These are phyloP conservation scores for Chaenogobius annularis DNA, from an alignment of 2,113 vertebrate genomes.

Conservation along the genomic window DNA sequence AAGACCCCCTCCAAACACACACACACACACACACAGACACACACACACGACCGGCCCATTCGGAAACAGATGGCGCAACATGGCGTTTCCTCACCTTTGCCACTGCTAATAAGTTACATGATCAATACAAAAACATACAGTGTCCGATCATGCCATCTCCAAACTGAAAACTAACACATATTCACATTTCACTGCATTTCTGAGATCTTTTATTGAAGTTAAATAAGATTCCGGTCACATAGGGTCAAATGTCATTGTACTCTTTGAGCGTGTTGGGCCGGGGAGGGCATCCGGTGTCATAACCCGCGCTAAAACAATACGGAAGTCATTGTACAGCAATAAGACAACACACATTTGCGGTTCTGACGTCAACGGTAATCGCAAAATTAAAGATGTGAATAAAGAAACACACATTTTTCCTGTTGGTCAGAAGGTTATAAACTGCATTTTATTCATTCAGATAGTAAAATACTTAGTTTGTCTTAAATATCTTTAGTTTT, in stretches of 20 bases:
- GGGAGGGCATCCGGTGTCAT: background rate
- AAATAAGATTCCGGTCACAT: background rate
- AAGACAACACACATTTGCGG: background rate
- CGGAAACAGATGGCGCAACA: slow-evolving; percentile 73
- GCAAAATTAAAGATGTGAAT: background rate
- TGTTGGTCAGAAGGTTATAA: too few relatives aligned
- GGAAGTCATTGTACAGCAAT: background rate
- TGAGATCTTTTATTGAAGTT: background rate
- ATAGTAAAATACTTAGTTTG: too few relatives aligned
- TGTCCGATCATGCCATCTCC: background rate
- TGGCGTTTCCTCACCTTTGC: slow-evolving; percentile 60
- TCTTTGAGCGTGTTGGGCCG: background rate
- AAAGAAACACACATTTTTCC: too few relatives aligned
- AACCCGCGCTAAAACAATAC: background rate
- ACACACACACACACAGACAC: slow-evolving; percentile 35
- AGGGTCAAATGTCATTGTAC: background rate
- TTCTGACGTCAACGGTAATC: background rate
- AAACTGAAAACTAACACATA: background rate
- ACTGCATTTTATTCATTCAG: too few relatives aligned
- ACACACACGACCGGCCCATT: slow-evolving; percentile 19
- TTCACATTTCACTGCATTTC: background rate
- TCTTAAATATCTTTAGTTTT: too few relatives aligned
- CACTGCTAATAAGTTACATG: slow-evolving; percentile 26
- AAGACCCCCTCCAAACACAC: slow-evolving; percentile 32
- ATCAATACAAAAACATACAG: slow-evolving; percentile 13